Percentiles rank a stretch among this genome's conserved stretches.
These are phyloP conservation scores for Tryphoninae sp. DNA, from an alignment of 2,888 invertebrate species.

Conservation along the genomic window DNA sequence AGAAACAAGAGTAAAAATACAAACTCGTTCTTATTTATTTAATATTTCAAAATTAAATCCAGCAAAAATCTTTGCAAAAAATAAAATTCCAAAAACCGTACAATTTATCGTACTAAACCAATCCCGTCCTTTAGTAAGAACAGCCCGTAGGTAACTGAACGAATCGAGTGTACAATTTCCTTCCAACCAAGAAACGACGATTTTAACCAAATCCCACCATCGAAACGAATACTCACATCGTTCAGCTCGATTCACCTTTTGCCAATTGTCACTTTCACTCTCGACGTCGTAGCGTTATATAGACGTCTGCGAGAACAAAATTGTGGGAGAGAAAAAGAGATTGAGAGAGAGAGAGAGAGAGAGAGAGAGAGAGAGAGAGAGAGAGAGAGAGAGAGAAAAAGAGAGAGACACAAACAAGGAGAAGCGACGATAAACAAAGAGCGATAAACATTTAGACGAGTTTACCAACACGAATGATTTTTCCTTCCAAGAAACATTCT, in stretches of 20 bases:
- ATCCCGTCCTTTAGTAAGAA: conserved; percentile 63
- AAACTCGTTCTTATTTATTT: not conserved
- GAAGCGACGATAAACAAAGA: not conserved
- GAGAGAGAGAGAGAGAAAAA: not conserved
- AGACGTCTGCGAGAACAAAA: not conserved
- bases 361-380: not conserved
- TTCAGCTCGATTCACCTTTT: conserved; percentile 68
- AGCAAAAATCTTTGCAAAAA: not conserved
- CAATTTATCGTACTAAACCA: not conserved
- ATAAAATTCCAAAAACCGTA: not conserved
- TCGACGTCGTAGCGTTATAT: conserved; percentile 28
- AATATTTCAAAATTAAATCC: not conserved
- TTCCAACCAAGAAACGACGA: not conserved
- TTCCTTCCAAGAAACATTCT: not conserved
- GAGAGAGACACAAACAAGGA: not conserved
- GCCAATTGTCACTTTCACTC: conserved; percentile 78
- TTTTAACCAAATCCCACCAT: conserved; percentile 70
- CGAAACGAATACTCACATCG: conserved; percentile 51
- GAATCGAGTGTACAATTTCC: conserved; percentile 39
- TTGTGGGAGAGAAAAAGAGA: not conserved
- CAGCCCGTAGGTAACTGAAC: conserved; percentile 71
- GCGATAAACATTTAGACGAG: not conserved
- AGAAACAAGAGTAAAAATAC: not conserved
- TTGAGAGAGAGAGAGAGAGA: not conserved
- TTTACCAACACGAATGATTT: conserved; percentile 20